Evolutionary conservation across 2,888 invertebrate genomes (phyloP).

Genomic region (Frankliniella fusca): DNA sequence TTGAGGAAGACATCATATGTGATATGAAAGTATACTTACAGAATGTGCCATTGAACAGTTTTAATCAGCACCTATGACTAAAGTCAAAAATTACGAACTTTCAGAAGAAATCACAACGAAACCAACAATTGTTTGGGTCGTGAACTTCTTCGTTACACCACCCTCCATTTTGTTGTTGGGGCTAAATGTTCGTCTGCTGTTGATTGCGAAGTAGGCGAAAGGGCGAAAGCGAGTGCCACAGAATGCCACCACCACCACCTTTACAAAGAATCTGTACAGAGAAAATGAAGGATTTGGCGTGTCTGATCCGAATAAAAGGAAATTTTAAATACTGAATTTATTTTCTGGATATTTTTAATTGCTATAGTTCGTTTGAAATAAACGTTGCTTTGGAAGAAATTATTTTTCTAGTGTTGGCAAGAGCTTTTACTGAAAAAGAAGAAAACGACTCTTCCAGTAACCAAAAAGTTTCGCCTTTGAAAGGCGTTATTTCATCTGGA

Average conservation of each 20-base stretch:
- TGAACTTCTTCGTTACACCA: constrained; percentile 4
- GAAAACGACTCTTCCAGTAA: neutral
- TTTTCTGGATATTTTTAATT: neutral
- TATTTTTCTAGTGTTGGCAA: neutral
- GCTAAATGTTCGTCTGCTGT: constrained; percentile 9
- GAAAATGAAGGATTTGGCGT: too few relatives aligned
- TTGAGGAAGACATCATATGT: neutral
- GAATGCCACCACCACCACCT: too few relatives aligned
- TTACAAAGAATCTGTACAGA: too few relatives aligned
- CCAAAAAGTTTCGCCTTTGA: neutral
- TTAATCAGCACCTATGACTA: neutral
- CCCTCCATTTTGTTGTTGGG: constrained; percentile 18
- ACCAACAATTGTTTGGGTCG: constrained; percentile 1
- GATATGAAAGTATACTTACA: neutral
- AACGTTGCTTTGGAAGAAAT: neutral
- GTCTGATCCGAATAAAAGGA: too few relatives aligned
- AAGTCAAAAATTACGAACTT: neutral
- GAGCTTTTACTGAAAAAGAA: neutral
- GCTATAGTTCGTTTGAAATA: neutral
- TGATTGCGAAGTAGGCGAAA: neutral
- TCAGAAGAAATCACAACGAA: neutral
- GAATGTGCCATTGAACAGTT: constrained; percentile 9
- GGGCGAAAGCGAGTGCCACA: too few relatives aligned
- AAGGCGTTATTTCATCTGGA: neutral
- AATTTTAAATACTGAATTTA: too few relatives aligned